A percentile compares a stretch with the other conserved stretches of the same genome.
phyloP scores from a whole-genome alignment of 2,113 vertebrate species.

The Diglossa brunneiventris region DNA sequence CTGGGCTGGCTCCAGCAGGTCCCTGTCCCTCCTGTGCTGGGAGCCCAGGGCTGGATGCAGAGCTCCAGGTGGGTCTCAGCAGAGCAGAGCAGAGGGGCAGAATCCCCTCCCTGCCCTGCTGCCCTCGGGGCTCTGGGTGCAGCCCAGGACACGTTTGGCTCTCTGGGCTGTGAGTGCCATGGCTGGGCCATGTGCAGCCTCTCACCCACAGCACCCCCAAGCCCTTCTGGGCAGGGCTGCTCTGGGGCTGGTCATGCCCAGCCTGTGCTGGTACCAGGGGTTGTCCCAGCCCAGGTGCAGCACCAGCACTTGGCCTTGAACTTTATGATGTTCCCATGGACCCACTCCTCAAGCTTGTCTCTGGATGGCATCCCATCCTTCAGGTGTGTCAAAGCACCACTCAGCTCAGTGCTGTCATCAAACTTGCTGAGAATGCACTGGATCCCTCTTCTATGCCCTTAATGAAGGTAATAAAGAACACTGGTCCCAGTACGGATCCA shows the following conservation, averaged over 20 bases:
- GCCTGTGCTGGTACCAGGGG: background rate
- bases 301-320: background rate
- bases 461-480: background rate
- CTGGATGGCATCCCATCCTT: background rate
- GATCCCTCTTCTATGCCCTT: background rate
- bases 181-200: background rate
- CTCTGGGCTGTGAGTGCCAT: background rate
- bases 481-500: rapidly evolving
- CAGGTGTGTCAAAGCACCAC: background rate
- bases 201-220: background rate
- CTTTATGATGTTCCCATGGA: background rate
- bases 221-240: background rate
- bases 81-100: background rate
- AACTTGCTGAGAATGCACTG: background rate
- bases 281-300: background rate
- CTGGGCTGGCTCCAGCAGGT: too few relatives aligned
- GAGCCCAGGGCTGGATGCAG: background rate
- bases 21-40: background rate
- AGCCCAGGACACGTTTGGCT: too few relatives aligned
- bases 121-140: too few relatives aligned
- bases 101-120: too few relatives aligned
- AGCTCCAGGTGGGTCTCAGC: background rate
- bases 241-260: background rate
- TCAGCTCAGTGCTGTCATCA: background rate
- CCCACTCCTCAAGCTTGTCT: background rate